Percentiles rank a stretch among this genome's conserved stretches.
Evolutionary conservation across 92 coral and sea anemone genomes (phyloP).

Genomic region (Parazoanthus swiftii): DNA sequence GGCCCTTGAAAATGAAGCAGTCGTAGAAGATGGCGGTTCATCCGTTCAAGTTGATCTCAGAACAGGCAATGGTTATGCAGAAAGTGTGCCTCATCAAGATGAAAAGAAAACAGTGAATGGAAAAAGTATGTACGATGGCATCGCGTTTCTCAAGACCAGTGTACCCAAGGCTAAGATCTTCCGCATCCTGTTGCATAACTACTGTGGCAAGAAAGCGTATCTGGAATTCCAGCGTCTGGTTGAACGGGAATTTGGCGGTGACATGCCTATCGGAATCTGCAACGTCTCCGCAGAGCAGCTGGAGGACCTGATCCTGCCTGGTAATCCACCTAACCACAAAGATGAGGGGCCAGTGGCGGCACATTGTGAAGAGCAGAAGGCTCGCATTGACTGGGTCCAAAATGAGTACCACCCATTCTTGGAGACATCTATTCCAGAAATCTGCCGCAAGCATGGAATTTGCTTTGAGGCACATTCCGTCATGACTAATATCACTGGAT

Average conservation of each 20-base stretch:
- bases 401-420: constrained; percentile 70
- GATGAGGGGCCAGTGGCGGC: constrained; percentile 15
- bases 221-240: constrained; percentile 62
- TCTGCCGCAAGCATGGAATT: constrained; percentile 57
- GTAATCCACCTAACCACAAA: neutral
- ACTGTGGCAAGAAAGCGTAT: constrained; percentile 60
- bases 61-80: constrained; percentile 21
- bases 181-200: constrained; percentile 60
- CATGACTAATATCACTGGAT: constrained; percentile 56
- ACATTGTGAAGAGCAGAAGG: constrained; percentile 3
- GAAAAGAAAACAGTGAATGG: constrained; percentile 36
- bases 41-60: neutral
- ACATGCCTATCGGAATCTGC: constrained; percentile 66
- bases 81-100: neutral
- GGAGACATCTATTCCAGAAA: constrained; percentile 55
- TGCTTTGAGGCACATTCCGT: constrained; percentile 64
- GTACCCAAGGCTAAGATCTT: constrained; percentile 48
- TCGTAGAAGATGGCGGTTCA: neutral
- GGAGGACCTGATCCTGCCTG: constrained; percentile 44
- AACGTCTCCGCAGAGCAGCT: constrained; percentile 64
- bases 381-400: constrained; percentile 66
- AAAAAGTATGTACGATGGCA: constrained; percentile 55
- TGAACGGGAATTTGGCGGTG: constrained; percentile 53
- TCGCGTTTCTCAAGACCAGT: constrained; percentile 46
- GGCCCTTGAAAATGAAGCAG: neutral